Base-by-base conservation (phyloP, 2,797 vertebrate genomes). In the Erethizon dorsatum region DNA sequence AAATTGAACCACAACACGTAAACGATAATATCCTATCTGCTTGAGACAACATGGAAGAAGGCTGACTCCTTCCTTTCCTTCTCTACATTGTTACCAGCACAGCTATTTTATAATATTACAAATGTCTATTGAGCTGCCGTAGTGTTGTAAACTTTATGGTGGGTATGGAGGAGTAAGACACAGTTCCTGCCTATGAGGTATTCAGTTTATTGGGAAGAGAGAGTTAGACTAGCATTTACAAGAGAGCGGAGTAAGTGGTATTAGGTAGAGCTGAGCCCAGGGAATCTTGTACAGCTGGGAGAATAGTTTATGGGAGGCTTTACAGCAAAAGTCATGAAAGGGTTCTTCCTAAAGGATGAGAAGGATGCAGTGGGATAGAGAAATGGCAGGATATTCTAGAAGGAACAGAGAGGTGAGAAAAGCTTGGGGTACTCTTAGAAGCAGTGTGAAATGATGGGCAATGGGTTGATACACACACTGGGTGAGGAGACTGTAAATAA, bases 311-410 rank as follows among this genome's bases (percentile, higher is more conserved):
- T 15, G 45, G 41, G 56, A 59, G 57, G 33, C 50, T 93, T 91
- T 89, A 37, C 31, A 85, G 50, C 33, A 95, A 87, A 92, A 89
- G 28, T 71, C 31, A 65, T 24, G 54, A 88, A 85, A 54, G 7
- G 0, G 20, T 77, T 87, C 15, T 63, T 90, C 20, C 83, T 82
- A 56, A 90, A 95, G 50, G 79, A 85, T 13, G 26, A 95, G 54
- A 71, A 82, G 15, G 50, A 83, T 80, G 47, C 13, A 82, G 45
- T 4, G 63, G 33, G 41, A 52, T 0, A 83, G 90, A 78, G 41
- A 77, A 96, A 79, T 59, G 31, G 24, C 26, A 85, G 57, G 7
- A 75, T 45, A 56, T 82, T 94, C n/a, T 93, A 94, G 80, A 96
- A 90, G n/a, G 54, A 78, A 54, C 22, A 71, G 50, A 75, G 79